A percentile compares a stretch with the other conserved stretches of the same genome.
phyloP scores from a whole-genome alignment of 2,113 vertebrate species.

The Mesocricetus auratus region DNA sequence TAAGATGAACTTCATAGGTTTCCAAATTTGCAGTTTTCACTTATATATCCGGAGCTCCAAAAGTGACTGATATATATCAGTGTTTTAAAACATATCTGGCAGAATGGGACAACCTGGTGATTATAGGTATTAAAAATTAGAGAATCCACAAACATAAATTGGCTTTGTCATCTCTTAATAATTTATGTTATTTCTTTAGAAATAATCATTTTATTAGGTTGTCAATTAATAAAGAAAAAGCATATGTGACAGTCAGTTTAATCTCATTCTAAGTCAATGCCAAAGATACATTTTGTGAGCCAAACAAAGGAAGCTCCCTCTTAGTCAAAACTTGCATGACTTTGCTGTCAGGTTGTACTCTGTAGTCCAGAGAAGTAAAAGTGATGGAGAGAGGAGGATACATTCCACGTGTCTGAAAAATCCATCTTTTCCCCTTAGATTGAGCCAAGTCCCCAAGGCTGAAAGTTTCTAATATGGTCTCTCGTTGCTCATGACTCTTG shows the following conservation, averaged over 20 bases:
- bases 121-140: conserved; percentile 1
- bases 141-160: background rate
- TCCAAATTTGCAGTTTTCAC: background rate
- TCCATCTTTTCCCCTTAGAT: background rate
- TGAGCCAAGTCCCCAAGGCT: background rate
- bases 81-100: background rate
- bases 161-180: background rate
- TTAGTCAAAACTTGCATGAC: background rate
- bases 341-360: background rate
- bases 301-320: background rate
- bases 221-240: background rate
- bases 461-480: background rate
- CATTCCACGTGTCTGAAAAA: background rate
- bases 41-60: background rate
- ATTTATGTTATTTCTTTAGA: background rate
- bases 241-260: background rate
- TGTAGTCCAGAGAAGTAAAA: background rate
- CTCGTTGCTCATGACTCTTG: background rate
- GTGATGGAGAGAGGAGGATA: background rate
- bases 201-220: background rate
- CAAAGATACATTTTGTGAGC: background rate
- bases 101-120: background rate
- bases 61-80: background rate
- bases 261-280: background rate
- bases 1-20: background rate